Evolutionary conservation across 2,113 vertebrate genomes (phyloP), one percentile per base, ranked within the genome.

Genomic region (Bufo gargarizans): DNA sequence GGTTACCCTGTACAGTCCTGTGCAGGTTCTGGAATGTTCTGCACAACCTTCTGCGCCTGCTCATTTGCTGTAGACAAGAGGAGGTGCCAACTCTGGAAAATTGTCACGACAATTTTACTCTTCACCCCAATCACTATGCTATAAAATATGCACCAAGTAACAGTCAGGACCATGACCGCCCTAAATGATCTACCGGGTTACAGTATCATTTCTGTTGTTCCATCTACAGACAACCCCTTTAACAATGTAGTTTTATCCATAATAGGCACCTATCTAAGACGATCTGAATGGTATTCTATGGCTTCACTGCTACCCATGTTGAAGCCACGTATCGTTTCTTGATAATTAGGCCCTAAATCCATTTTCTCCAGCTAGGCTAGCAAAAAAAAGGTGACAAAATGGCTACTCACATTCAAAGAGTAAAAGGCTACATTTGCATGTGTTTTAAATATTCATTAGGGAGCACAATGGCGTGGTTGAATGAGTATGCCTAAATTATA

Each of bases 71-170:
- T 84, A 88, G 43, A 43, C 92, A 84, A 5, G 88, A 20, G 58
- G 83, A 45, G 56, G 58, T 33, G 47, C 86, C 12, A 33, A 0
- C 93, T 94, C 94, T 94, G 88, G 94, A 94, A 94, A 63, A 87
- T 93, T 94, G 94, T 89, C 63, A 61, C 8, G 6, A 89, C 90
- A 90, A 71, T 89, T 86, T 90, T 89, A 90, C 84, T 47, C 74
- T 85, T 82, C 33, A 77, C 79, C 78, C 74, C 20, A 61, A 45
- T 43, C 19, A 17, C 69, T 53, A 61, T 50, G 50, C 63, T 71
- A 4, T 45, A 69, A 67, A 87, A 63, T 20, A 20, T 61, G 50
- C 55, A 58, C 19, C 33, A 61, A 19, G 2, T 49, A 19, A 49
- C 77, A 72, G 22, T 74, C 69, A 56, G 56, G 43, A 77, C 58